phyloP scores from a whole-genome alignment of 1,140 invertebrate genomes.

The Centruroides vittatus region DNA sequence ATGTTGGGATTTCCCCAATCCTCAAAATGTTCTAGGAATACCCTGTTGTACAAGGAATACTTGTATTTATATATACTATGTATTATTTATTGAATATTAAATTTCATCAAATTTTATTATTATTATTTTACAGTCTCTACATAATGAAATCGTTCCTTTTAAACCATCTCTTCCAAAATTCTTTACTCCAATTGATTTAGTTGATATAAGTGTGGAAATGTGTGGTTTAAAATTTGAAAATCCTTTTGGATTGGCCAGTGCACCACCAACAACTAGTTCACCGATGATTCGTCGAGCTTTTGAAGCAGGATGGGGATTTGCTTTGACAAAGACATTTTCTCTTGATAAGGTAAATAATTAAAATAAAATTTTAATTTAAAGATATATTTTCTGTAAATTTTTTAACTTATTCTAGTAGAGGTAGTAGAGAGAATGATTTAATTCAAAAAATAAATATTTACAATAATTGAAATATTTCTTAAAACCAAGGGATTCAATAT shows the following conservation, averaged over 20 bases:
- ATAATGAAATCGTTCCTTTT: slow-evolving; percentile 44
- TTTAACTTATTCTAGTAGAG: background rate
- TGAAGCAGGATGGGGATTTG: slow-evolving; percentile 92
- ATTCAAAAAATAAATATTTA: no score
- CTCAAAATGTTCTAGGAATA: no score
- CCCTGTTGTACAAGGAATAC: no score
- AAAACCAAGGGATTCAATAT: no score
- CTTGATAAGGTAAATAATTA: slow-evolving; percentile 62
- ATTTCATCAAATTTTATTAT: background rate
- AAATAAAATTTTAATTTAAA: background rate
- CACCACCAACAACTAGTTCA: slow-evolving; percentile 83
- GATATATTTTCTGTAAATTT: background rate
- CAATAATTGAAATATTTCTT: no score
- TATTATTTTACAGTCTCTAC: slow-evolving; percentile 30
- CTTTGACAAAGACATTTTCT: slow-evolving; percentile 89
- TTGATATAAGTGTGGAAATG: slow-evolving; percentile 81
- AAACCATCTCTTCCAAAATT: slow-evolving; percentile 70
- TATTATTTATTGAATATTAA: no score
- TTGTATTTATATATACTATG: no score
- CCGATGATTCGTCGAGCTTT: slow-evolving; percentile 92
- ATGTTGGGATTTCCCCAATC: no score
- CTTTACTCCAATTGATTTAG: slow-evolving; percentile 79
- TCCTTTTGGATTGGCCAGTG: slow-evolving; percentile 93
- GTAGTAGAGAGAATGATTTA: no score
- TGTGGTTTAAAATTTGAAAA: slow-evolving; percentile 90